Conservation (phyloP, 2,113 vertebrate species). For the Phaetusa simplex region DNA sequence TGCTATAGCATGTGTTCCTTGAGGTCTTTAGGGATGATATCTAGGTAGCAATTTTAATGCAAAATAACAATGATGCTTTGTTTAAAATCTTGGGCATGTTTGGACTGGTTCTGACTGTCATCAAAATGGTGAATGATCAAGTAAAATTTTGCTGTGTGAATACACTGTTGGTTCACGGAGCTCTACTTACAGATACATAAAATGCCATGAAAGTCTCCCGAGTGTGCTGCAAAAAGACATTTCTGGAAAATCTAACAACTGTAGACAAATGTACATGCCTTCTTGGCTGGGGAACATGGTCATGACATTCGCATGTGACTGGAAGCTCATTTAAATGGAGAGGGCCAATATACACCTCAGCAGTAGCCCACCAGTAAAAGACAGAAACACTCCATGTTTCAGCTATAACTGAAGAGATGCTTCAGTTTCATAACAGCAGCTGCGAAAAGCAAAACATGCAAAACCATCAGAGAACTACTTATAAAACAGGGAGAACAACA, state of each 20-base stretch:
- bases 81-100: neutral
- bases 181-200: neutral
- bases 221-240: neutral
- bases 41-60: neutral
- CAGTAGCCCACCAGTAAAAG: neutral
- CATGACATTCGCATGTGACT: neutral
- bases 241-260: neutral
- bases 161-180: fast-evolving
- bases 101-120: neutral
- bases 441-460: neutral
- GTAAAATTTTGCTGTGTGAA: neutral
- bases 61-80: neutral
- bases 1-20: neutral
- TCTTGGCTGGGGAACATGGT: neutral
- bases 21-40: neutral
- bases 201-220: neutral
- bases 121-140: neutral
- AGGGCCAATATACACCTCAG: neutral
- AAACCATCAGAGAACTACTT: neutral
- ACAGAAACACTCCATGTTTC: neutral
- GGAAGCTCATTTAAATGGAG: neutral
- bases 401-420: neutral
- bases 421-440: neutral
- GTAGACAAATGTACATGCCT: neutral
- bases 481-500: neutral